Evolutionary conservation across 1,140 invertebrate species (phyloP).

Genomic region (Drepana arcuata): DNA sequence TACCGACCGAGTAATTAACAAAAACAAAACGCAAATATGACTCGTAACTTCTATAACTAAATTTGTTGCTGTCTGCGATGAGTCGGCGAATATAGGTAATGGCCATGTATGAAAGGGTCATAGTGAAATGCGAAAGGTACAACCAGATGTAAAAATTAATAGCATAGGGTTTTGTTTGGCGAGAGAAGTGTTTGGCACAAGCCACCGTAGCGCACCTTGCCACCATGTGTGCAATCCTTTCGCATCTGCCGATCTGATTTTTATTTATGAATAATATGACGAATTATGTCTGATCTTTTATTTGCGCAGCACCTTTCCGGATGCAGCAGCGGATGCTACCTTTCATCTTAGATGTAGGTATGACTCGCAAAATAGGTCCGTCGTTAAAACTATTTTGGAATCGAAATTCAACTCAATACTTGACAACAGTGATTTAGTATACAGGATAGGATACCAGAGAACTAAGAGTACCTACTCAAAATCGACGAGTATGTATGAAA

Average conservation of each 20-base stretch:
- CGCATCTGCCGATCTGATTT: constrained; percentile 66
- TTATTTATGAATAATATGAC: constrained; percentile 71
- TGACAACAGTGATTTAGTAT: no score
- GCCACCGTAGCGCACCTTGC: constrained; percentile 54
- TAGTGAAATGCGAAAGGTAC: constrained; percentile 13
- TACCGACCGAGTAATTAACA: no score
- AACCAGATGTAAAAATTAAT: constrained; percentile 31
- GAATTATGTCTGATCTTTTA: constrained; percentile 59
- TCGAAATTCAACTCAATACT: no score
- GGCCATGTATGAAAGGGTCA: no score
- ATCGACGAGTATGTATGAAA: no score
- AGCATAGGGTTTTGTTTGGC: constrained; percentile 22
- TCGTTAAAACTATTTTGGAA: no score
- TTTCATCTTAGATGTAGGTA: constrained; percentile 34
- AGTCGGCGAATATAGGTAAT: no score
- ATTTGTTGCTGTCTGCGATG: no score
- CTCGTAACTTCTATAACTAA: no score
- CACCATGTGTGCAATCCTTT: constrained; percentile 67
- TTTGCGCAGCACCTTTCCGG: constrained; percentile 61
- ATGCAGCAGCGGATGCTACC: constrained; percentile 55
- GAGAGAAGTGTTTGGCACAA: constrained; percentile 48
- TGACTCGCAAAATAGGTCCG: constrained; percentile 27
- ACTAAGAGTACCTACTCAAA: no score
- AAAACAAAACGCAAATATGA: no score
- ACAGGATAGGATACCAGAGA: no score